A percentile compares a stretch with the other conserved stretches of the same genome.
phyloP scores from a whole-genome alignment of 1,140 invertebrate genomes.

The Aleiodes sp. region DNA sequence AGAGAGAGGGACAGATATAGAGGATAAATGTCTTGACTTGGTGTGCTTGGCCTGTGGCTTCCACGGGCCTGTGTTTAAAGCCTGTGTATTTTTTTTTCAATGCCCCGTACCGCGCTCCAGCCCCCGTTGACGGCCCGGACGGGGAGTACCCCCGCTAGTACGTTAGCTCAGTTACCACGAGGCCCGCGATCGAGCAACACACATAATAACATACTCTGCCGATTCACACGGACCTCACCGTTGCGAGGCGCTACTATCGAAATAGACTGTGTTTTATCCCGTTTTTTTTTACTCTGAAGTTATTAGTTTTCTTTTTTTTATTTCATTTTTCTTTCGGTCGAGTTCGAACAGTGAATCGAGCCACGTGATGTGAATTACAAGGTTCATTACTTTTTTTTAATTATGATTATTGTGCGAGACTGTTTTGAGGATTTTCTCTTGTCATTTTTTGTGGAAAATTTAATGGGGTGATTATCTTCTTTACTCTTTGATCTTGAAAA shows the following conservation, averaged over 20 bases:
- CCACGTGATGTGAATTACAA: no score
- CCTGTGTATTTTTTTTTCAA: not conserved
- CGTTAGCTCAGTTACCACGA: constrained; percentile 58
- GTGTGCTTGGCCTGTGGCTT: not conserved
- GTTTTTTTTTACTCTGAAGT: no score
- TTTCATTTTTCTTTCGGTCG: no score
- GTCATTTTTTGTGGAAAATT: no score
- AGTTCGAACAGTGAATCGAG: no score
- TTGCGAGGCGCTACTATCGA: not conserved
- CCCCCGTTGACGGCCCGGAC: not conserved
- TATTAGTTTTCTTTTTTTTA: no score
- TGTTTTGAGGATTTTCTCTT: no score
- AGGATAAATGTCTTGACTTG: not conserved
- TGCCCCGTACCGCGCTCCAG: no score
- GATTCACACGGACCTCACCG: not conserved
- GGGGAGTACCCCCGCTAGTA: constrained; percentile 16
- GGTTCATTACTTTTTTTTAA: no score
- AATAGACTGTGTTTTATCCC: not conserved
- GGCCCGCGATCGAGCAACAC: constrained; percentile 58
- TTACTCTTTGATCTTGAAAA: no score
- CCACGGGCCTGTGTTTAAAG: not conserved
- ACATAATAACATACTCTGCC: not conserved
- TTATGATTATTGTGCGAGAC: no score
- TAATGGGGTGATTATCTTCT: no score
- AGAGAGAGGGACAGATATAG: not conserved